phyloP scores from a whole-genome alignment of 2,888 invertebrate genomes.

The Ptilodon capucinus region DNA sequence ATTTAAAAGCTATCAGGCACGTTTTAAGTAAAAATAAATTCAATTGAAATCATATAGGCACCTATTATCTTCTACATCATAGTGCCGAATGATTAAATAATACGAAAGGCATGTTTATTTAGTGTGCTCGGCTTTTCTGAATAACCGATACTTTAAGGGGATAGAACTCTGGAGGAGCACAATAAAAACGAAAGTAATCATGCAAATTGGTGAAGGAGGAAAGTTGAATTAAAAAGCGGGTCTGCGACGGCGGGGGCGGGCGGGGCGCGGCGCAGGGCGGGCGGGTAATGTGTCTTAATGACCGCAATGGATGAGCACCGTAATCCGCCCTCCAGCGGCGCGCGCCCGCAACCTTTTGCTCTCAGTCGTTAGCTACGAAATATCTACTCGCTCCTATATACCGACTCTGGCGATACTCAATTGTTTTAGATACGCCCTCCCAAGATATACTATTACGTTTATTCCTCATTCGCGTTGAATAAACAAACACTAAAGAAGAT shows the following conservation, averaged over 20 bases:
- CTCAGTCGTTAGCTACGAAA: constrained; percentile 48
- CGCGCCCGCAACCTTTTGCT: constrained; percentile 63
- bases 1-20: too few species aligned
- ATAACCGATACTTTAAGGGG: constrained; percentile 52
- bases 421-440: constrained; percentile 35
- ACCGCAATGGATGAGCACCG: constrained; percentile 77
- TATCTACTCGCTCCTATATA: constrained; percentile 40
- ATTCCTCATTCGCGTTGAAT: constrained; percentile 23
- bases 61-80: too few species aligned
- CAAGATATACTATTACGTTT: constrained; percentile 15
- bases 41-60: neutral
- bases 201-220: constrained; percentile 79
- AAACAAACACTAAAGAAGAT: constrained; percentile 36
- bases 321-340: constrained; percentile 65
- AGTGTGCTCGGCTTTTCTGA: constrained; percentile 43
- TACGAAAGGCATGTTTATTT: constrained; percentile 30
- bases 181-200: constrained; percentile 83
- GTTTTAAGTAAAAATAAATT: too few species aligned
- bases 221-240: constrained; percentile 82
- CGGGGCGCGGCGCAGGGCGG: constrained; percentile 25
- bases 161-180: constrained; percentile 55
- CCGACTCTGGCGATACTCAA: constrained; percentile 34
- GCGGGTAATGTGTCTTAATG: constrained; percentile 79
- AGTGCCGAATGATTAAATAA: constrained; percentile 25
- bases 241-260: constrained; percentile 42